These are phyloP conservation scores for Penaeus monodon DNA, from an alignment of 2,888 invertebrate genomes.

Conservation along the genomic window DNA sequence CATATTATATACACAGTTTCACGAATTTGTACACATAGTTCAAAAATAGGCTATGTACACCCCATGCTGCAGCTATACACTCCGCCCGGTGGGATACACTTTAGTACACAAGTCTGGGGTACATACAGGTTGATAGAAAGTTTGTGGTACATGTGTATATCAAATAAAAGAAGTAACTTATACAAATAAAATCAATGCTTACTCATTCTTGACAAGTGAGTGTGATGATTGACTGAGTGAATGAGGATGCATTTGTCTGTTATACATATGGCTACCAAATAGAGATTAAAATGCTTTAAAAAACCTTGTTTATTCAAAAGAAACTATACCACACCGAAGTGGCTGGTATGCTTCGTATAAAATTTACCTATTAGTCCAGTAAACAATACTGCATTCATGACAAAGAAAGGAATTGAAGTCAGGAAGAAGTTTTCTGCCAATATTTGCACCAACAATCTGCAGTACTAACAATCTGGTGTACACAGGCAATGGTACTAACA, in stretches of 20 bases:
- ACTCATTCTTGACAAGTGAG: too few relatives aligned
- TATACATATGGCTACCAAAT: too few relatives aligned
- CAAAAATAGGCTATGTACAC: constrained; percentile 53
- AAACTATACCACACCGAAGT: too few relatives aligned
- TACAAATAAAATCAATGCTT: too few relatives aligned
- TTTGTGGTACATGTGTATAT: too few relatives aligned
- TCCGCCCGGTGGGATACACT: constrained; percentile 28
- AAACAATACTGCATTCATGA: constrained; percentile 4
- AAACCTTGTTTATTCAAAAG: too few relatives aligned
- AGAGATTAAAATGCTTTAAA: too few relatives aligned
- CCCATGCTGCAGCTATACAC: constrained; percentile 36
- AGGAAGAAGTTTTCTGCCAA: constrained; percentile 3
- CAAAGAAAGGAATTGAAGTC: constrained; percentile 1
- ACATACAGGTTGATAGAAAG: constrained; percentile 24
- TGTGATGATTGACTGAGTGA: too few relatives aligned
- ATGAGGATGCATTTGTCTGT: too few relatives aligned
- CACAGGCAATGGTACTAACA: constrained; percentile 27
- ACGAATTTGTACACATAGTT: constrained; percentile 56
- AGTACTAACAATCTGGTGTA: constrained; percentile 26
- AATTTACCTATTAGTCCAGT: too few relatives aligned
- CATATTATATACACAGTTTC: constrained; percentile 45
- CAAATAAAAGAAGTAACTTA: too few relatives aligned
- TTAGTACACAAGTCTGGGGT: constrained; percentile 22
- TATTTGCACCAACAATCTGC: constrained; percentile 34
- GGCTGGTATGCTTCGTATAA: too few relatives aligned